These are phyloP conservation scores for Euwallacea similis DNA, from an alignment of 1,140 invertebrate species.

Conservation along the genomic window DNA sequence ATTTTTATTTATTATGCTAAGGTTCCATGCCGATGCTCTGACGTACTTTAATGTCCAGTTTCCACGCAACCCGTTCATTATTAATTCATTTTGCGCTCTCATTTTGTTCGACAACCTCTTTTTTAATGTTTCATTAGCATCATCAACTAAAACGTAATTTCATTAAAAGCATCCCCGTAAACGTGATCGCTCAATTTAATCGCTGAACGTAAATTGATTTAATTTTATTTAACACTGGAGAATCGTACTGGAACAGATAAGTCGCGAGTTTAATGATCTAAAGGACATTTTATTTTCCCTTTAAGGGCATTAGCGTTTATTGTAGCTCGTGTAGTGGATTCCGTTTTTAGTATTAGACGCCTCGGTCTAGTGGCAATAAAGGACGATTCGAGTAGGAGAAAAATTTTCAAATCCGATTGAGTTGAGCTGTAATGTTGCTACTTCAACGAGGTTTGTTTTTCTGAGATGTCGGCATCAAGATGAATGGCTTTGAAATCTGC, in stretches of 20 bases:
- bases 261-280: constrained; percentile 30
- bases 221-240: constrained; percentile 28
- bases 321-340: constrained; percentile 15
- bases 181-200: constrained; percentile 28
- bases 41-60: constrained; percentile 1
- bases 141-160: constrained; percentile 7
- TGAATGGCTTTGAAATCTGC: no score
- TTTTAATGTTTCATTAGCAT: not conserved
- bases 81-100: not conserved
- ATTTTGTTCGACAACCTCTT: not conserved
- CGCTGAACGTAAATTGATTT: constrained; percentile 27
- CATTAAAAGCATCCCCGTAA: constrained; percentile 11
- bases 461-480: not conserved
- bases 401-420: constrained; percentile 14
- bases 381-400: not conserved
- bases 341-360: constrained; percentile 26
- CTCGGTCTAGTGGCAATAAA: constrained; percentile 15
- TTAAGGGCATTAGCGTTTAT: constrained; percentile 26
- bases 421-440: not conserved
- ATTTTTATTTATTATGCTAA: constrained; percentile 8
- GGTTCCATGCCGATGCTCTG: constrained; percentile 3
- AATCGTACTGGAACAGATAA: constrained; percentile 27
- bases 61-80: constrained; percentile 7
- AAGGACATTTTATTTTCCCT: constrained; percentile 30
- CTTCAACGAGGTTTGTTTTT: constrained; percentile 1